These are phyloP conservation scores for Ceyx cyanopectus DNA, from an alignment of 2,113 vertebrate species.

Conservation along the genomic window DNA sequence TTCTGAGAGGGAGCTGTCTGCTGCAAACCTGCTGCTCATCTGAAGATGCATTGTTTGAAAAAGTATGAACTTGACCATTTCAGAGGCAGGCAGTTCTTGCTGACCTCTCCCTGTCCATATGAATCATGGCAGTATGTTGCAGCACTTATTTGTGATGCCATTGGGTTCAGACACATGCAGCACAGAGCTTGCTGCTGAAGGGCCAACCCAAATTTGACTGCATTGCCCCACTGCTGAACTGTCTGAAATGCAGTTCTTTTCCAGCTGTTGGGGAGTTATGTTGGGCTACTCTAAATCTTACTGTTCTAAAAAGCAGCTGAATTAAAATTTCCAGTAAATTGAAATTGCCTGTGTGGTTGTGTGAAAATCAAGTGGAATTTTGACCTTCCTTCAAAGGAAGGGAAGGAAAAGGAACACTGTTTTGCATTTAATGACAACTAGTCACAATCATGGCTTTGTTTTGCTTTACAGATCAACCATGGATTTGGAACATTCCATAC, in stretches of 20 bases:
- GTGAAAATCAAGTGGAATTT: neutral
- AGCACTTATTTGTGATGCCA: neutral
- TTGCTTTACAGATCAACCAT: constrained; percentile 87
- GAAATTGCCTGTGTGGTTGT: neutral
- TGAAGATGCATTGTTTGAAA: neutral
- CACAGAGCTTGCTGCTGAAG: neutral
- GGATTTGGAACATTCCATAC: constrained; percentile 98
- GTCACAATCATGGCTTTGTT: neutral
- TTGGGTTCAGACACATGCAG: neutral
- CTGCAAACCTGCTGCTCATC: neutral
- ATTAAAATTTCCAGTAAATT: neutral
- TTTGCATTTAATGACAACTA: neutral
- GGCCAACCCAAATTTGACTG: neutral
- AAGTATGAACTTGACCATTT: neutral
- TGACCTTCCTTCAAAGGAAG: neutral
- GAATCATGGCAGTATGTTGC: neutral
- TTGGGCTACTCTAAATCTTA: neutral
- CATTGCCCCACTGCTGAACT: neutral
- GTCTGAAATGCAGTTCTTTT: neutral
- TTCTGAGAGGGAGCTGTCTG: neutral
- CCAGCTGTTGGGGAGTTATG: neutral
- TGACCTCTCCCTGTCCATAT: neutral
- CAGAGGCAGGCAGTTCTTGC: neutral
- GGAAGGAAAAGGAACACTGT: neutral
- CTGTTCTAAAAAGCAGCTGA: neutral